Evolutionary conservation across 2,113 vertebrate species (phyloP), one percentile per base, ranked within the genome.

Genomic region (Artemisiospiza belli): DNA sequence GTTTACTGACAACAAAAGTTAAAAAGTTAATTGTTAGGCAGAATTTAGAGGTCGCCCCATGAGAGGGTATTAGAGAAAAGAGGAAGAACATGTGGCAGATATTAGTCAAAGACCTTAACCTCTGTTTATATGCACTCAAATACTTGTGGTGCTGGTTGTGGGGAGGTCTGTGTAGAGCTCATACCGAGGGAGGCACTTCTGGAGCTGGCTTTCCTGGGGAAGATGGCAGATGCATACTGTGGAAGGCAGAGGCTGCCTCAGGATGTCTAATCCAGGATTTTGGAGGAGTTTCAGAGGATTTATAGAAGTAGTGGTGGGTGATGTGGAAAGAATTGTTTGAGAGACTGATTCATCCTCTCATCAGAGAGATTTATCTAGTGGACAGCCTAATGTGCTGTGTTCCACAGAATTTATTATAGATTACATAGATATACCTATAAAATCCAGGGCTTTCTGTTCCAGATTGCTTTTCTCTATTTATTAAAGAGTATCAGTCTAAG

Each of bases 171-270:
- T 21, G 27, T 7, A 13, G 70, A 25, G 54, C 43, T 89, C 13
- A 1, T 22, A 25, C 12, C 0, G 0, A 46, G 23, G 15, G 37
- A 15, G 21, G 31, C 9, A 2, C 23, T 58, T 79, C 31, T 72
- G 43, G 72, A 82, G 20, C 10, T 57, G 44, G 2, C 12, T 75
- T 87, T 87, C 21, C 22, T 57, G 15, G 20, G 33, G 8, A 69
- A 17, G 37, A 37, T 51, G 63, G 30, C 63, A 63, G 20, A 35
- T 58, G 9, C 7, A 7, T 22, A 1, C 8, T 70, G 51, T 28
- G 30, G 43, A 75, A 92, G 35, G 27, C 3, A 28, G 35, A 63
- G 44, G 5, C 72, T 79, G 25, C 14, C 24, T n/a, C 12, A 18
- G 16, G 18, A 20, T 74, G 10, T 76, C 62, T 83, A 21, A 59